A percentile compares a stretch with the other conserved stretches of the same genome.
Conservation (phyloP, 1,140 invertebrate species). For the Leptinotarsa defecta region DNA sequence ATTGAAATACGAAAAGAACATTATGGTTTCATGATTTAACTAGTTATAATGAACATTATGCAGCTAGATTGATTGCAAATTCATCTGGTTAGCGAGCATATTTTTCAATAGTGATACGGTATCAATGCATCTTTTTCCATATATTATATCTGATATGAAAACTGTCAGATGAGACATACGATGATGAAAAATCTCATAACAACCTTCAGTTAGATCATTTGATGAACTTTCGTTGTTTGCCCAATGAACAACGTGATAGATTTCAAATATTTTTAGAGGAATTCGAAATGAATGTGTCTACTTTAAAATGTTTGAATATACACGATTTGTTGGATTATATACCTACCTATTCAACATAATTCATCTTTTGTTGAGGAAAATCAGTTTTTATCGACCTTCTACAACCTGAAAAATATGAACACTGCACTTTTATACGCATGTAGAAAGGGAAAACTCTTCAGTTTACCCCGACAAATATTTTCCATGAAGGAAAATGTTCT, state of each 20-base stretch:
- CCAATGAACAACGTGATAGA: too few species aligned
- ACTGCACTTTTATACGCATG: too few species aligned
- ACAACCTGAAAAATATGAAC: too few species aligned
- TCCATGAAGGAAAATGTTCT: too few species aligned
- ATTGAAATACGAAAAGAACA: not conserved
- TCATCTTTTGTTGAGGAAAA: too few species aligned
- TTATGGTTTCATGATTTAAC: not conserved
- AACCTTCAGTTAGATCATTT: not conserved
- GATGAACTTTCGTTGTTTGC: not conserved
- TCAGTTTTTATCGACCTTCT: too few species aligned
- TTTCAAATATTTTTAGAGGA: not conserved
- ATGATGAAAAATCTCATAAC: not conserved
- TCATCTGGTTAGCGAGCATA: not conserved
- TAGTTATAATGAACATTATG: not conserved
- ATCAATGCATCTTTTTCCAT: not conserved
- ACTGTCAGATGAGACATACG: not conserved
- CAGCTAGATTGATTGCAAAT: not conserved
- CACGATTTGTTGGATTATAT: not conserved
- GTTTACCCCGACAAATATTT: too few species aligned
- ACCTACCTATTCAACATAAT: not conserved
- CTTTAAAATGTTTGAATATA: not conserved
- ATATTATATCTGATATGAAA: not conserved
- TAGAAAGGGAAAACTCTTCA: too few species aligned
- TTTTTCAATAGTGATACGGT: not conserved
- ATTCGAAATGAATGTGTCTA: not conserved